Conservation (phyloP, 2,888 invertebrate genomes). For the Pseudococcus jackbeardsleyi region DNA sequence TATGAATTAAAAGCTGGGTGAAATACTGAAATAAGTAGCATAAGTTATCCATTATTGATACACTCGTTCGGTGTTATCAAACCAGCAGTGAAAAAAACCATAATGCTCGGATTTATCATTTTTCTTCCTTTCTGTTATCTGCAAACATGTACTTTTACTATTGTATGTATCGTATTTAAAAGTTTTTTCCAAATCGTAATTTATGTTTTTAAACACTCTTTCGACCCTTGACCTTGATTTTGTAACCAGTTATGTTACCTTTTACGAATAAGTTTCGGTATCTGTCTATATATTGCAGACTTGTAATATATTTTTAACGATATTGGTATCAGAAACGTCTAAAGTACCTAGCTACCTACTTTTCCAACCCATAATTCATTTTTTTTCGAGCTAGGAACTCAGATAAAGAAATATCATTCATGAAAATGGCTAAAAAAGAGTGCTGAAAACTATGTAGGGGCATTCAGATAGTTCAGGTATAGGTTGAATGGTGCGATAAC, state of each 20-base stretch:
- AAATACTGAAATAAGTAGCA: background rate
- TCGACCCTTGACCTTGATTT: background rate
- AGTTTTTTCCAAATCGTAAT: background rate
- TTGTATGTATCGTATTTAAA: background rate
- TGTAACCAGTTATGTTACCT: background rate
- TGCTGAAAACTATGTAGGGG: too few relatives aligned
- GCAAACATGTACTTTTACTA: background rate
- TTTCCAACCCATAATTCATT: too few relatives aligned
- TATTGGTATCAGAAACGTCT: too few relatives aligned
- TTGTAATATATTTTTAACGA: too few relatives aligned
- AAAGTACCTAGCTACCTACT: too few relatives aligned
- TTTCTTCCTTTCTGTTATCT: background rate
- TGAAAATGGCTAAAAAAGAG: too few relatives aligned
- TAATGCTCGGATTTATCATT: background rate
- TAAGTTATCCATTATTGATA: background rate
- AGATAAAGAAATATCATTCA: too few relatives aligned
- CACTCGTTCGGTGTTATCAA: background rate
- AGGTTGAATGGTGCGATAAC: too few relatives aligned
- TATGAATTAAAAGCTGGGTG: too few relatives aligned
- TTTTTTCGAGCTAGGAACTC: too few relatives aligned
- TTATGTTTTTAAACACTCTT: background rate
- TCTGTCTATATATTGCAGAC: too few relatives aligned
- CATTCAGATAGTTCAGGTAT: too few relatives aligned
- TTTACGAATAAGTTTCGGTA: background rate
- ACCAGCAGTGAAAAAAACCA: background rate